phyloP scores from a whole-genome alignment of 2,888 invertebrate genomes.

The Sinotaia quadrata region DNA sequence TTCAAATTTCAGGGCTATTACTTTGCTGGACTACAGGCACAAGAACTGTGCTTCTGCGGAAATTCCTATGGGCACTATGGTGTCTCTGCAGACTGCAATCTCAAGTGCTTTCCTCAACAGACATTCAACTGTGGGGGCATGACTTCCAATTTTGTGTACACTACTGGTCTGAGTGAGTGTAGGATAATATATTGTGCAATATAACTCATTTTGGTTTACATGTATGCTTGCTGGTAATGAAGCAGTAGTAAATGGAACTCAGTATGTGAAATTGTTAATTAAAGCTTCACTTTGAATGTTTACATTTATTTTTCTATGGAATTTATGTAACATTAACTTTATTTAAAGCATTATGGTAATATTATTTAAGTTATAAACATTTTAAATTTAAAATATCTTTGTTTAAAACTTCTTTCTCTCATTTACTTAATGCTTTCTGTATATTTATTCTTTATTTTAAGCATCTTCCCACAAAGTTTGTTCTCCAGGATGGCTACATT shows the following conservation, averaged over 20 bases:
- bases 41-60: slow-evolving; percentile 74
- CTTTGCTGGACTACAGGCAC: slow-evolving; percentile 74
- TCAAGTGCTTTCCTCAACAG: slow-evolving; percentile 77
- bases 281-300: too few relatives aligned
- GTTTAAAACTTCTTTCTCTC: too few relatives aligned
- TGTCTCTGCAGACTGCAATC: slow-evolving; percentile 44
- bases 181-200: too few relatives aligned
- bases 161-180: slow-evolving; percentile 76
- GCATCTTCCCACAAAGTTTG: slow-evolving; percentile 51
- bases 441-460: background rate
- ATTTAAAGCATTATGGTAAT: too few relatives aligned
- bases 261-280: too few relatives aligned
- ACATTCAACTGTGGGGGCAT: slow-evolving; percentile 81
- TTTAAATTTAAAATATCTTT: too few relatives aligned
- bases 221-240: too few relatives aligned
- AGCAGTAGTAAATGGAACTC: too few relatives aligned
- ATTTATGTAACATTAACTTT: too few relatives aligned
- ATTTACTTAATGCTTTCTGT: background rate
- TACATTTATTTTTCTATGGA: too few relatives aligned
- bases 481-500: slow-evolving; percentile 49
- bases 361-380: too few relatives aligned
- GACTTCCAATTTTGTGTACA: slow-evolving; percentile 80
- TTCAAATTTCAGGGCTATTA: slow-evolving; percentile 55
- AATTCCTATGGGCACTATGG: slow-evolving; percentile 71
- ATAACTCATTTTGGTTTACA: too few relatives aligned